Percentiles rank a stretch among this genome's conserved stretches.
Evolutionary conservation across 2,797 vertebrate species (phyloP).

Genomic region (Pipistrellus nathusii): DNA sequence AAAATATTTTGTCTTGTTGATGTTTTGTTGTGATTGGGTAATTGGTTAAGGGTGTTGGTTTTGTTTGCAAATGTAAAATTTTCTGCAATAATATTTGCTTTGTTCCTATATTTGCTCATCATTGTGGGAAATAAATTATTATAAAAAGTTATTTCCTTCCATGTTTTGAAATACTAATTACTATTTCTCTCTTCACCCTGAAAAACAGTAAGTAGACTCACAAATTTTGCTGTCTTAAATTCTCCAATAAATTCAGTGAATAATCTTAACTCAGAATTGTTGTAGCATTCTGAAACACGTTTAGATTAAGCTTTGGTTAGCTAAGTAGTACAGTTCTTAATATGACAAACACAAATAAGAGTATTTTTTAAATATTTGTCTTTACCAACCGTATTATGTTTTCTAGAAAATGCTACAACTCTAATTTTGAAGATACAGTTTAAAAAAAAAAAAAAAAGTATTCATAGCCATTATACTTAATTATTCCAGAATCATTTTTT

Average conservation of each 20-base stretch:
- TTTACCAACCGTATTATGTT: background rate
- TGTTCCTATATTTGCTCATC: conserved; percentile 13
- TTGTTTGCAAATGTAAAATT: conserved; percentile 55
- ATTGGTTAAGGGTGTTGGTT: background rate
- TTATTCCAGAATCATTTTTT: background rate
- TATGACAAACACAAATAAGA: background rate
- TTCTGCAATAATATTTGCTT: conserved; percentile 50
- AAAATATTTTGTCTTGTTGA: background rate
- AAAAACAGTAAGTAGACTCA: conserved; percentile 59
- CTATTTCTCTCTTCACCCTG: conserved; percentile 52
- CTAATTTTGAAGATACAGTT: conserved; percentile 36
- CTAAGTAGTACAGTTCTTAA: background rate
- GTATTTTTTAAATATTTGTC: background rate
- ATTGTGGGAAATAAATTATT: conserved; percentile 45
- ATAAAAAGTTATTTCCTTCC: conserved; percentile 57
- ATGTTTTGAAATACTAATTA: conserved; percentile 43
- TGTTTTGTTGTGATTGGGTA: conserved; percentile 31
- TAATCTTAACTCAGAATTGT: conserved; percentile 38
- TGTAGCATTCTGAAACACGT: conserved; percentile 26
- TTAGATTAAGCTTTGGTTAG: conserved; percentile 54
- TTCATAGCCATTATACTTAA: background rate
- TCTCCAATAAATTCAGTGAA: background rate
- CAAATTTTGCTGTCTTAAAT: conserved; percentile 27
- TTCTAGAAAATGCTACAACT: conserved; percentile 42
- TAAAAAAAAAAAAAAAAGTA: background rate